These are phyloP conservation scores for Belonocnema kinseyi DNA, from an alignment of 1,140 invertebrate genomes.

Conservation along the genomic window DNA sequence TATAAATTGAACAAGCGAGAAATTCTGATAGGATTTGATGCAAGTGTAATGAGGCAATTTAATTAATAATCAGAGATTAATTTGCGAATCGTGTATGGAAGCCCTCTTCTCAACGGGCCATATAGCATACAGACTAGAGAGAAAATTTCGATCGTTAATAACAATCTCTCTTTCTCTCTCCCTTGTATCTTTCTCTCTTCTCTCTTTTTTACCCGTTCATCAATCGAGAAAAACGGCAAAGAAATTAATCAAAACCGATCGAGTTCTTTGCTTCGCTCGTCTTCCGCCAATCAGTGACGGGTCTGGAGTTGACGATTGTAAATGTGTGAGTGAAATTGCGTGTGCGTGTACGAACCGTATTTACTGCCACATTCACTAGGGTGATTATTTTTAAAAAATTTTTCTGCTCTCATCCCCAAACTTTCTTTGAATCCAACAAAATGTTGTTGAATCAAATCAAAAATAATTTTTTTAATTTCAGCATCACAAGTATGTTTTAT, in stretches of 20 bases:
- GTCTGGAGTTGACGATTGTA: conserved; percentile 51
- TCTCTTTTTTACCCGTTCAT: conserved; percentile 41
- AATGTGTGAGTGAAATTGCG: conserved; percentile 59
- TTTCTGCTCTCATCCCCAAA: too few relatives aligned
- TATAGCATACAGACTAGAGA: conserved; percentile 71
- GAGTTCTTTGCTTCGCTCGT: conserved; percentile 50
- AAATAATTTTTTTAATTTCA: too few relatives aligned
- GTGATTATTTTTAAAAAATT: too few relatives aligned
- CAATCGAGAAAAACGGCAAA: conserved; percentile 41
- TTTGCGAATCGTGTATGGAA: conserved; percentile 68
- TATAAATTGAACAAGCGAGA: neutral
- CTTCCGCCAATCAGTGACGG: conserved; percentile 44
- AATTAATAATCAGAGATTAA: conserved; percentile 49
- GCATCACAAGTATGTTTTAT: too few relatives aligned
- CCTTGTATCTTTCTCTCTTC: conserved; percentile 28
- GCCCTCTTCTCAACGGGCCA: conserved; percentile 73
- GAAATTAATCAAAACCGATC: conserved; percentile 32
- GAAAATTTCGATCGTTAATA: conserved; percentile 60
- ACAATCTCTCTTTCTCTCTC: conserved; percentile 48
- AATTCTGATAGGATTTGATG: neutral
- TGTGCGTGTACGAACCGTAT: conserved; percentile 54
- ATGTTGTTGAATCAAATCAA: too few relatives aligned
- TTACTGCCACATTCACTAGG: conserved; percentile 45
- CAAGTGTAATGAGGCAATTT: conserved; percentile 12
- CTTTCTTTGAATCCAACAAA: too few relatives aligned